Evolutionary conservation across 2,113 vertebrate genomes (phyloP), one percentile per base, ranked within the genome.

Genomic region (Indicator maculatus): DNA sequence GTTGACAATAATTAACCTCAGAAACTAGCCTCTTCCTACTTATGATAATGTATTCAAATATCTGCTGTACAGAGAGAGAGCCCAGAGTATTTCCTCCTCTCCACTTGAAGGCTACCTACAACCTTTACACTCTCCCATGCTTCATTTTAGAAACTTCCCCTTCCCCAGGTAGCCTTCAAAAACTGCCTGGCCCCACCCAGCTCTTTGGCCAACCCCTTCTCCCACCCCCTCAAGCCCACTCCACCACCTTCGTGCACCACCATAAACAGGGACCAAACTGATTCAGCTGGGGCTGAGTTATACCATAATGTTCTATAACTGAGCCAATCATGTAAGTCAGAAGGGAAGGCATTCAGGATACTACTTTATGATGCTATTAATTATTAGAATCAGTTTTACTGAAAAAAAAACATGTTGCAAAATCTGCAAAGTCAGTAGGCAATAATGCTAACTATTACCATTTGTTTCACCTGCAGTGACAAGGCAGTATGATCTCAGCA

Each of bases 401-500:
- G 64, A 36, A 36, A 36, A 36, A 36, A 56, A 94, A 91, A 80
- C 31, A 38, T 4, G 39, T 64, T 59, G 55, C 79, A 69, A 83
- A 74, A 86, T 60, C 76, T 77, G 76, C 67, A 26, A 27, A 53
- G 52, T 53, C 21, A 53, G 21, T 24, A 67, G 64, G 52, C 56
- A 88, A 31, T 59, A 83, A 73, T 45, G 50, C 20, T 82, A 89
- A 71, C 85, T 74, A 36, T 66, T 88, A 33, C 52, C 17, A 11
- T 86, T 89, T 39, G 16, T 83, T 93, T 91, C 75, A 67, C 63
- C 52, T 56, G 75, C 47, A 13, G 74, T 82, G 74, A 69, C 64
- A 85, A 85, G 85, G 87, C 91, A 76, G 8, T 6, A 8, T 52
- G 88, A 94, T 88, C 92, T 77, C 69, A 64, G 85, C 83, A 69